Conservation (phyloP, 2,888 invertebrate genomes). For the Conistra vaccinii region DNA sequence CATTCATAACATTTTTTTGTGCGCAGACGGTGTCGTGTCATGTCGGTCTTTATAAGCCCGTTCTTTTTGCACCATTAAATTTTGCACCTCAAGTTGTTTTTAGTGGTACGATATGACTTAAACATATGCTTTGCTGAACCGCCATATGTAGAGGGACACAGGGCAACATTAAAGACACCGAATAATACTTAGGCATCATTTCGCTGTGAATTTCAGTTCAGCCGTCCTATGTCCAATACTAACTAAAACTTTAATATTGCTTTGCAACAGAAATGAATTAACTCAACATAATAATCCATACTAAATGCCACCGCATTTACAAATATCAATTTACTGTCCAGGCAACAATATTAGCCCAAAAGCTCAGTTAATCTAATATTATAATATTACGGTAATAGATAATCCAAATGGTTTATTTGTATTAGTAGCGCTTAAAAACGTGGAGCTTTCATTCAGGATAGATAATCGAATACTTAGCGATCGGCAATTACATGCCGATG, state of each 20-base stretch:
- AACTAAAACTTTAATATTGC: neutral
- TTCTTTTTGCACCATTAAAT: constrained; percentile 16
- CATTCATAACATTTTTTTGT: constrained; percentile 22
- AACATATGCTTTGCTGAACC: neutral
- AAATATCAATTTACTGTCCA: constrained; percentile 10
- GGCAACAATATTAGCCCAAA: neutral
- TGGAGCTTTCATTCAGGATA: constrained; percentile 20
- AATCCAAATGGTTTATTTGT: constrained; percentile 38
- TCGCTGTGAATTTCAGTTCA: neutral
- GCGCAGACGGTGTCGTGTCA: neutral
- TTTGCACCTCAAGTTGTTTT: neutral
- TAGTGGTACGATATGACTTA: neutral
- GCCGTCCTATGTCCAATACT: too few relatives aligned
- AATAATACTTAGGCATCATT: neutral
- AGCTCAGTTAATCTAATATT: constrained; percentile 37
- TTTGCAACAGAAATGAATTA: neutral
- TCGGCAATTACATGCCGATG: constrained; percentile 34
- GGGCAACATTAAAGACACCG: neutral
- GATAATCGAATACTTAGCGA: constrained; percentile 39
- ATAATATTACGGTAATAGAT: constrained; percentile 17
- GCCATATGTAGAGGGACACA: neutral
- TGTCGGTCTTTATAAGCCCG: neutral
- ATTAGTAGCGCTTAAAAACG: constrained; percentile 3
- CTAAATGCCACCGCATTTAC: constrained; percentile 2
- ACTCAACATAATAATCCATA: neutral